Conservation (phyloP, 2,888 invertebrate species). For the Amblyteles armatorius region DNA sequence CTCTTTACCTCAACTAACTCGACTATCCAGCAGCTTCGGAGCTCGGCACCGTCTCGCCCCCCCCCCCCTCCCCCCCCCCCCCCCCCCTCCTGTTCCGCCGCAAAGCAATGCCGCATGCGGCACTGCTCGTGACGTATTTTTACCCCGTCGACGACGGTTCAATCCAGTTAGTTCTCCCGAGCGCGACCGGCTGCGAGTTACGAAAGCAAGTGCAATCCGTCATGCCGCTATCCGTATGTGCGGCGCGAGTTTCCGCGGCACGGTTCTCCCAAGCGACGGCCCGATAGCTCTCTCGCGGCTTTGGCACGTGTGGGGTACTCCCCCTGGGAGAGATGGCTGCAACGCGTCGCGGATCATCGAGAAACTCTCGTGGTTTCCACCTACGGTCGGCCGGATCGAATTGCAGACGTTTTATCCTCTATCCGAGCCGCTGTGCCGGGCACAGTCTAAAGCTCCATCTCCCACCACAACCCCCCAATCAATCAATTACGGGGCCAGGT, state of each 20-base stretch:
- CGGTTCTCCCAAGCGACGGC: neutral
- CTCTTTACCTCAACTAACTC: conserved; percentile 35
- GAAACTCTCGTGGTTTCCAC: conserved; percentile 21
- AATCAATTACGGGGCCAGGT: neutral
- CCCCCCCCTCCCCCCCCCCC: neutral
- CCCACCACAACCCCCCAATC: neutral
- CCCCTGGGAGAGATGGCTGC: neutral
- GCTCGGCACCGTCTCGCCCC: neutral
- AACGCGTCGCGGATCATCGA: conserved; percentile 41
- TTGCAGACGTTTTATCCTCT: conserved; percentile 14
- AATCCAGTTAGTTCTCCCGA: conserved; percentile 56
- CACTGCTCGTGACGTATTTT: conserved; percentile 52
- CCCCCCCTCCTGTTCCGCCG: neutral
- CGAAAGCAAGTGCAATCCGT: conserved; percentile 59
- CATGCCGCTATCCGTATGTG: conserved; percentile 45
- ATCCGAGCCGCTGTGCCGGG: neutral
- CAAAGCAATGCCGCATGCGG: conserved; percentile 23
- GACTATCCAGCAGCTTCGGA: conserved; percentile 22
- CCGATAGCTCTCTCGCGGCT: conserved; percentile 18
- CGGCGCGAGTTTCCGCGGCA: conserved; percentile 15
- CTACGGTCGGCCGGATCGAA: conserved; percentile 34
- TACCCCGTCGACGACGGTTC: conserved; percentile 47
- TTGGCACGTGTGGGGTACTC: conserved; percentile 34
- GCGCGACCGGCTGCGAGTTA: conserved; percentile 36
- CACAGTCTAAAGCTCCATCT: neutral